Conservation (phyloP, 2,888 invertebrate genomes). For the Platycnemis pennipes region DNA sequence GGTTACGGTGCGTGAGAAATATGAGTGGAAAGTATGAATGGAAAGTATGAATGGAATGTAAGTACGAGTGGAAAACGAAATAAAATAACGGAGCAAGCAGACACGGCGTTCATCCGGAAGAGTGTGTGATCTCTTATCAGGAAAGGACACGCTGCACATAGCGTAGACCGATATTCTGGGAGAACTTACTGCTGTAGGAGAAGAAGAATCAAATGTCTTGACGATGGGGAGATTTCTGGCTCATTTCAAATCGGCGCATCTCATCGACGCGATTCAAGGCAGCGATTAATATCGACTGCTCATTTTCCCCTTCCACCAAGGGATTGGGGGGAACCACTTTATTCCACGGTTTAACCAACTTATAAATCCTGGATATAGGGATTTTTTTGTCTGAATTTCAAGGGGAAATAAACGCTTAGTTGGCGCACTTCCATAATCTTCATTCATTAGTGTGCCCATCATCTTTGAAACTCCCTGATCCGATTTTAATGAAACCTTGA, state of each 20-base stretch:
- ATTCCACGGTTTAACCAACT: neutral
- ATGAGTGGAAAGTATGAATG: too few species aligned
- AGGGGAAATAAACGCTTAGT: neutral
- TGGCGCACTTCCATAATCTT: slow-evolving; percentile 27
- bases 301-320: neutral
- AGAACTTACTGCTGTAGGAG: too few species aligned
- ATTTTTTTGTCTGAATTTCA: neutral
- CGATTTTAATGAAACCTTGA: slow-evolving; percentile 22
- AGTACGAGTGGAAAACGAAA: too few species aligned
- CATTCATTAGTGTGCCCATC: slow-evolving; percentile 19
- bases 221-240: neutral
- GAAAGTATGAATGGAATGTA: too few species aligned
- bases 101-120: too few species aligned
- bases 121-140: too few species aligned
- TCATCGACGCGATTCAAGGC: neutral
- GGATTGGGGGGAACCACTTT: neutral
- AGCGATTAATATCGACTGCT: neutral
- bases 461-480: slow-evolving; percentile 22
- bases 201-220: neutral
- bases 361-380: neutral
- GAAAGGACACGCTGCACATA: too few species aligned
- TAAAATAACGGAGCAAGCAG: too few species aligned
- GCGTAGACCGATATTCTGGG: too few species aligned
- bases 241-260: neutral
- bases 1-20: too few species aligned